Percentiles rank a stretch among this genome's conserved stretches.
Conservation (phyloP, 2,797 vertebrate genomes). For the Hozukius guyotensis region DNA sequence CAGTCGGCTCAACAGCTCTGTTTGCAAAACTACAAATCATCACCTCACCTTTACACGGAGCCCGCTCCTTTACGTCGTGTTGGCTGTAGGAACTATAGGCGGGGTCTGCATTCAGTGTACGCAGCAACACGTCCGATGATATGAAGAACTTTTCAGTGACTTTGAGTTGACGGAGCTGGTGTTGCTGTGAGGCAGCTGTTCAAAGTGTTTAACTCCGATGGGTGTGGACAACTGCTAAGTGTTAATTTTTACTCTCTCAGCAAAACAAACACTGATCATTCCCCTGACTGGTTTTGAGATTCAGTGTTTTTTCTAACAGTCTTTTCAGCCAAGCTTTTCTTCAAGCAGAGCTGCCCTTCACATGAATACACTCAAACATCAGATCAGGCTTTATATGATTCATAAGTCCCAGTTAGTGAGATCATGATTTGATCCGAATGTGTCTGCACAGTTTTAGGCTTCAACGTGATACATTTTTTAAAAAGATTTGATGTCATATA, state of each 20-base stretch:
- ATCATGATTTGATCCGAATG: not conserved
- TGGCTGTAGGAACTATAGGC: not conserved
- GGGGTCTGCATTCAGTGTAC: not conserved
- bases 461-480: not conserved
- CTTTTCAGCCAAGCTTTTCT: not conserved
- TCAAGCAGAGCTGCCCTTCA: not conserved
- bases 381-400: not conserved
- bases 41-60: not conserved
- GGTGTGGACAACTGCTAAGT: slow-evolving; percentile 7
- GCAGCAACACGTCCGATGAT: not conserved
- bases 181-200: slow-evolving; percentile 11
- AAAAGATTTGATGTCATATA: not conserved
- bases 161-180: not conserved
- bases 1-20: slow-evolving; percentile 38
- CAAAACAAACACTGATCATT: not conserved
- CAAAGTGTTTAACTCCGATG: slow-evolving; percentile 3
- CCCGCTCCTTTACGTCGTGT: not conserved
- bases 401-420: not conserved
- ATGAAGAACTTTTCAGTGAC: not conserved
- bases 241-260: not conserved
- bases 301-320: not conserved
- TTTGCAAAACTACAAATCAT: slow-evolving; percentile 55
- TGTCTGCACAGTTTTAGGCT: not conserved
- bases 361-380: not conserved
- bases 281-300: not conserved